Base-by-base conservation (phyloP, 2,113 vertebrate species). In the Pipra filicauda region DNA sequence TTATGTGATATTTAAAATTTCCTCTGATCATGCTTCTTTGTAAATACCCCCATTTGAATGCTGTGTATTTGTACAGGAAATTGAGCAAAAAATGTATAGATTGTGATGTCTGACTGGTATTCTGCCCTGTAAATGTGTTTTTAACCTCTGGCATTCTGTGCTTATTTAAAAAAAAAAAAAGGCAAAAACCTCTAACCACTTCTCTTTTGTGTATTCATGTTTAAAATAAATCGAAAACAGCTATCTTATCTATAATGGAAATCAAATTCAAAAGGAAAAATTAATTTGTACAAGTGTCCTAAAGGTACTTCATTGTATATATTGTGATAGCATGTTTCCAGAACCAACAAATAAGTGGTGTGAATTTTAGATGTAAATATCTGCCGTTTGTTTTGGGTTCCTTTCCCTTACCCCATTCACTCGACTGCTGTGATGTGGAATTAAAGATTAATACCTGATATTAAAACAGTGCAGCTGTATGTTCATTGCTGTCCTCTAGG, bases 351-450 rank as follows among this genome's bases (percentile, higher is more conserved):
- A 98, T 98, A 98, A 98, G 98, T 98, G 98, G 98, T 99, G 99
- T 99, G 98, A 98, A 98, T 99, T 99, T 98, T 98, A 99, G 98
- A 98, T 99, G 99, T 99, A 99, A 98, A 99, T 99, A 99, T 96
- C 96, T 97, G 91, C 97, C 83, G 75, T 95, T 95, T 96, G 97
- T 88, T 95, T 97, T 41, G 89, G 88, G 85, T 91, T 95, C 88
- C 65, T 90, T 97, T 97, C 85, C 95, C 97, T 98, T 97, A 97
- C 98, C 98, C 98, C 98, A 98, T 98, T 98, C 98, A 98, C 98
- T 98, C 97, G 96, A 98, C 98, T 99, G 98, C 99, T 99, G 98
- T 99, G 98, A 98, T 98, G 98, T 99, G 98, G 97, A 99, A 99
- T 99, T 99, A 99, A 99, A 99, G 98, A 98, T 98, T 97, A 98